Percentiles rank a stretch among this genome's conserved stretches.
These are phyloP conservation scores for Sphaerodactylus townsendi DNA, from an alignment of 2,113 vertebrate species.

Conservation along the genomic window DNA sequence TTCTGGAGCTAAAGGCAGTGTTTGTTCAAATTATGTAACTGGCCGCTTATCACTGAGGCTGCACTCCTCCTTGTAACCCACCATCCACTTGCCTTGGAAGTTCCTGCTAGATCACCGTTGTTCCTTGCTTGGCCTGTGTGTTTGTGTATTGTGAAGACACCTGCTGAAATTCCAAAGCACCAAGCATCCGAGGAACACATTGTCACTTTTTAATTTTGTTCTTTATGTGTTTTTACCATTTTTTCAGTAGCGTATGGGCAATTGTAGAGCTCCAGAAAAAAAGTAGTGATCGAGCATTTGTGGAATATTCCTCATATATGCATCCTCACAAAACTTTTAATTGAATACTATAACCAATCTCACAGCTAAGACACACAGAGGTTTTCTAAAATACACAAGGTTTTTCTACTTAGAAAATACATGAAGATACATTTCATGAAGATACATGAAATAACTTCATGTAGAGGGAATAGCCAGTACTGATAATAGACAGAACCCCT, in stretches of 20 bases:
- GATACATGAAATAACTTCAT: too few species aligned
- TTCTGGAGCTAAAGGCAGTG: background rate
- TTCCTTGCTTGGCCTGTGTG: background rate
- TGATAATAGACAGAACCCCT: background rate
- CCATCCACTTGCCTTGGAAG: background rate
- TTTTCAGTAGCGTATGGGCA: background rate
- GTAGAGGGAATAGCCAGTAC: too few species aligned
- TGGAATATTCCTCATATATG: background rate
- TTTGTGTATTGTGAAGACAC: background rate
- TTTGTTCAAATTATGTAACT: background rate
- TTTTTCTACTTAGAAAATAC: too few species aligned
- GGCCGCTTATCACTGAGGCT: background rate
- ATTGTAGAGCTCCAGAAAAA: background rate
- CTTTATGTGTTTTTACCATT: background rate
- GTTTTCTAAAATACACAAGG: too few species aligned
- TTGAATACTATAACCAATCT: background rate
- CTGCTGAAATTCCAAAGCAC: background rate
- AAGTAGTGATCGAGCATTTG: background rate
- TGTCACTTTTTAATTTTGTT: background rate
- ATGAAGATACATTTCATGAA: too few species aligned
- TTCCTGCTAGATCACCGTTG: background rate
- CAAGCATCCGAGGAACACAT: background rate
- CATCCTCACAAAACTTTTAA: background rate
- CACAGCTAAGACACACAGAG: background rate
- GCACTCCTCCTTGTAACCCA: background rate